A percentile compares a stretch with the other conserved stretches of the same genome.
Evolutionary conservation across 2,888 invertebrate genomes (phyloP).

Genomic region (Tetranychus truncatus): DNA sequence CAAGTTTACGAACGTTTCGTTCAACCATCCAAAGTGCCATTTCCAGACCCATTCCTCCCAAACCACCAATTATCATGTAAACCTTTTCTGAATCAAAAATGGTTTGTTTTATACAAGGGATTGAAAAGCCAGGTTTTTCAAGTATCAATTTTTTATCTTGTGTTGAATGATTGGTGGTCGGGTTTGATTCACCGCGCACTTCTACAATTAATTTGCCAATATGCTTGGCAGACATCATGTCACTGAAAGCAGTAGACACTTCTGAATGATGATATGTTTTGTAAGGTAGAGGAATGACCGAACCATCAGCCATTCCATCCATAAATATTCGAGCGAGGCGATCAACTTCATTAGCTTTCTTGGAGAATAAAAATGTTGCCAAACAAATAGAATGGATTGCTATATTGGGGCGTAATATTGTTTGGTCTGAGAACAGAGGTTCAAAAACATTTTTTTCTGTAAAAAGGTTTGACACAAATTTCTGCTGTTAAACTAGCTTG

Average conservation of each 20-base stretch:
- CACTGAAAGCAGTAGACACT: conserved; percentile 74
- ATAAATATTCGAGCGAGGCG: conserved; percentile 34
- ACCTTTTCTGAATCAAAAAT: conserved; percentile 43
- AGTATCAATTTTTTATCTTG: conserved; percentile 37
- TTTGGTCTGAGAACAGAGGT: not conserved
- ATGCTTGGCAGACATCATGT: conserved; percentile 94
- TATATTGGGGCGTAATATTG: not conserved
- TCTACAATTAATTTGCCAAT: conserved; percentile 88
- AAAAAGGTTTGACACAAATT: not conserved
- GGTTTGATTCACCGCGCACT: conserved; percentile 53
- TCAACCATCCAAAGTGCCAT: conserved; percentile 68
- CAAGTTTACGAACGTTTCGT: conserved; percentile 66
- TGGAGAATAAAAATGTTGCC: not conserved
- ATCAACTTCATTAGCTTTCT: not conserved
- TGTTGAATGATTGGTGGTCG: conserved; percentile 29
- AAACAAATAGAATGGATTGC: not conserved
- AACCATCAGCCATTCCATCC: conserved; percentile 67
- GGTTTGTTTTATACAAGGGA: conserved; percentile 41
- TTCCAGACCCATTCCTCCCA: conserved; percentile 92
- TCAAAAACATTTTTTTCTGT: not conserved
- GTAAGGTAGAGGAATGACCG: conserved; percentile 69
- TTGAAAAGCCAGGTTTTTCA: conserved; percentile 39
- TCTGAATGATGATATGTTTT: conserved; percentile 68
- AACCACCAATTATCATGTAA: conserved; percentile 47
- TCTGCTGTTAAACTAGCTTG: too few species aligned